Conservation (phyloP, 1,140 invertebrate genomes). For the Dufourea novaeangliae region DNA sequence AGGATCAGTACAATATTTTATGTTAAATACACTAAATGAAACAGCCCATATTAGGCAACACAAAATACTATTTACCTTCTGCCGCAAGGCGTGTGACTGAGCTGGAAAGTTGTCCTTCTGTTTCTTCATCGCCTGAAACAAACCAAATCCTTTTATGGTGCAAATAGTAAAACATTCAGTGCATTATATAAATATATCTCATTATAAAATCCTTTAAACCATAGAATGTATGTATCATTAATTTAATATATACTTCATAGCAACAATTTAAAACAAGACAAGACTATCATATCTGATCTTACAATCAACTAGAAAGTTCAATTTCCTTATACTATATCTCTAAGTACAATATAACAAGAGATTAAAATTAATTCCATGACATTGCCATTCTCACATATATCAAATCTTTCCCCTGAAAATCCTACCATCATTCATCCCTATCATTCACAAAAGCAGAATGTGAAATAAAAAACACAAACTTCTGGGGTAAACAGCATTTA, state of each 20-base stretch:
- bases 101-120: conserved; percentile 74
- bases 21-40: background rate
- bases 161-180: background rate
- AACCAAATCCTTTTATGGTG: conserved; percentile 18
- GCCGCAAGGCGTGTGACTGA: conserved; percentile 77
- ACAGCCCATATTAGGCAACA: background rate
- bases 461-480: conserved; percentile 64
- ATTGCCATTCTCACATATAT: background rate
- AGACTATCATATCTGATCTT: background rate
- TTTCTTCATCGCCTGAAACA: conserved; percentile 78
- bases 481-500: conserved; percentile 52
- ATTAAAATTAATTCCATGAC: background rate
- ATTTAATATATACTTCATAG: background rate
- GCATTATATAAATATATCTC: background rate
- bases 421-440: background rate
- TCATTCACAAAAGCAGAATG: conserved; percentile 23
- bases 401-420: conserved; percentile 3
- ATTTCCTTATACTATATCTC: background rate
- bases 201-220: background rate
- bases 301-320: background rate
- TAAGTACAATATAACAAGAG: background rate
- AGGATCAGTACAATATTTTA: background rate
- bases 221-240: background rate
- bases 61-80: conserved; percentile 69
- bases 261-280: background rate